These are phyloP conservation scores for Caprella mutica DNA, from an alignment of 2,888 invertebrate species.

Conservation along the genomic window DNA sequence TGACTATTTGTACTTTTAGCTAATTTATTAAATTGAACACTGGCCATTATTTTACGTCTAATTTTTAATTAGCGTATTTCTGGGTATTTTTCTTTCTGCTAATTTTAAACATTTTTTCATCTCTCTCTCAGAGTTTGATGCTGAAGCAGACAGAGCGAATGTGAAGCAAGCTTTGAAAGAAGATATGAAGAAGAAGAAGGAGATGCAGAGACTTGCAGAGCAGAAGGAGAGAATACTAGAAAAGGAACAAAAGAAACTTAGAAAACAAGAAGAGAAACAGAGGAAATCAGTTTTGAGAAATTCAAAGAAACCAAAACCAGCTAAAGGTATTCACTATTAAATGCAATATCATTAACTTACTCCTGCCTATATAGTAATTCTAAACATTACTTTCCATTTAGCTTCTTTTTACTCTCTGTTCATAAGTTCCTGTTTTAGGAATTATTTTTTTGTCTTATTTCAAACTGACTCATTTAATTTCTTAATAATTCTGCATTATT, in stretches of 20 bases:
- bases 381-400: too few relatives aligned
- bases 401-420: too few relatives aligned
- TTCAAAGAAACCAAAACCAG: too few relatives aligned
- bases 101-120: neutral
- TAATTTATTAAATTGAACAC: neutral
- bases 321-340: too few relatives aligned
- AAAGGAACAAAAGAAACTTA: constrained; percentile 8
- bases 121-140: constrained; percentile 23
- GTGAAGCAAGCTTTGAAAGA: constrained; percentile 11
- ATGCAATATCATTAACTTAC: too few relatives aligned
- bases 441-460: too few relatives aligned
- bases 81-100: neutral
- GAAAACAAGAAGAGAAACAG: constrained; percentile 6
- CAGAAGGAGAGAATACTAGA: constrained; percentile 2
- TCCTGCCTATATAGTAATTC: too few relatives aligned
- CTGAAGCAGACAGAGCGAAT: constrained; percentile 28
- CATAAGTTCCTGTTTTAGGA: too few relatives aligned
- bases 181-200: constrained; percentile 13
- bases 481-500: too few relatives aligned
- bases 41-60: neutral
- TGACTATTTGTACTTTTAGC: neutral
- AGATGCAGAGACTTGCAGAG: neutral
- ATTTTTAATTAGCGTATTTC: neutral
- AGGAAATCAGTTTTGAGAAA: constrained; percentile 6
- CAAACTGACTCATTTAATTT: too few relatives aligned